Evolutionary conservation across 1,140 invertebrate genomes (phyloP).

Genomic region (honey bee (Apis mellifera)): DNA sequence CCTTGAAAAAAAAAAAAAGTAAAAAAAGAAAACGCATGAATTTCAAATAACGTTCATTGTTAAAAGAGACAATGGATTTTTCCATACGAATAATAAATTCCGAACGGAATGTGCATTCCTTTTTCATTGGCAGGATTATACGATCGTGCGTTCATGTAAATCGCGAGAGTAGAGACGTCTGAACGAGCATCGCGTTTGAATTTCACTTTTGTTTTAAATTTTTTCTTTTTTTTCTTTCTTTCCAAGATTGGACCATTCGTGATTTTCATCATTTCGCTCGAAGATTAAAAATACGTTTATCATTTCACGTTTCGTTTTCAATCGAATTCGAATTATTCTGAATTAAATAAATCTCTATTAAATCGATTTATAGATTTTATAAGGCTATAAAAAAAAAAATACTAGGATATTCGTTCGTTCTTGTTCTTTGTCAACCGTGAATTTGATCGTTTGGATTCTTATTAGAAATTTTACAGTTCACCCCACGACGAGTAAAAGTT

Average conservation of each 20-base stretch:
- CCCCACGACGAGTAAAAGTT: slow-evolving; percentile 17
- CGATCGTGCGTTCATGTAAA: slow-evolving; percentile 7
- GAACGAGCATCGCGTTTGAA: neutral
- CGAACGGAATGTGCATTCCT: neutral
- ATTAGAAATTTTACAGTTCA: slow-evolving; percentile 23
- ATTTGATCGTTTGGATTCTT: neutral
- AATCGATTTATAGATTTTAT: neutral
- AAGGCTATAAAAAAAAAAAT: too few species aligned
- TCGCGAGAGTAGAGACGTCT: neutral
- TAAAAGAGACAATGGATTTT: neutral
- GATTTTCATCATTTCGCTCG: neutral
- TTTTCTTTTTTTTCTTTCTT: too few species aligned
- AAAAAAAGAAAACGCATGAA: neutral
- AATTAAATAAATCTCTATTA: neutral
- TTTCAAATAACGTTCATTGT: neutral
- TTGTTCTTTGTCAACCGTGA: neutral
- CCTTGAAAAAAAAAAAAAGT: neutral
- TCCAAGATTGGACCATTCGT: neutral
- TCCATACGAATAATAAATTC: slow-evolving; percentile 8
- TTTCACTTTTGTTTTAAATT: slow-evolving; percentile 1
- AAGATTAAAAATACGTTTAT: neutral
- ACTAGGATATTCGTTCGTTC: neutral
- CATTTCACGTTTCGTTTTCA: neutral
- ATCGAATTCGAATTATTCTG: neutral
- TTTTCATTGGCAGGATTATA: neutral